These are phyloP conservation scores for Oryzaephilus surinamensis DNA, from an alignment of 1,140 invertebrate genomes.

Conservation along the genomic window DNA sequence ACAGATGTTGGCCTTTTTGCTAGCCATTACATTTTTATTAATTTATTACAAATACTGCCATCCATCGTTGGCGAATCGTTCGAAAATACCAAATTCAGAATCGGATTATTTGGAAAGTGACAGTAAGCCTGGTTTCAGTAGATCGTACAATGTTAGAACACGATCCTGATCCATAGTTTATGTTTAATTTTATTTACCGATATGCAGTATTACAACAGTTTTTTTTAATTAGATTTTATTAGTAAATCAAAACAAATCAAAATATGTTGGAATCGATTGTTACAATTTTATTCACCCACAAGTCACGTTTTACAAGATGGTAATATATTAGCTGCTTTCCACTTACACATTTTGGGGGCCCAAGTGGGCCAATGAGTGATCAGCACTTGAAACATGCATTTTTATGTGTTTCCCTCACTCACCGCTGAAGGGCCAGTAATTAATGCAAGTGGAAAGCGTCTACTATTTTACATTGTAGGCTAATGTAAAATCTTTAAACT, in stretches of 20 bases:
- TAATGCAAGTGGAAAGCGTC: no score
- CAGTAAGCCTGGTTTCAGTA: constrained; percentile 30
- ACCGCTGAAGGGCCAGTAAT: no score
- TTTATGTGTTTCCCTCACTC: no score
- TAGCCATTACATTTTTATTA: constrained; percentile 39
- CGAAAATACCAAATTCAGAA: constrained; percentile 23
- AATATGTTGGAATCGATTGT: no score
- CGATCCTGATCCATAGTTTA: constrained; percentile 29
- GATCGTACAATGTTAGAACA: constrained; percentile 27
- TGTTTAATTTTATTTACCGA: constrained; percentile 15
- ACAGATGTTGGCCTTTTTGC: constrained; percentile 35
- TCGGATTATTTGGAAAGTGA: constrained; percentile 22
- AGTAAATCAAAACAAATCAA: no score
- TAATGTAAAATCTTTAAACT: constrained; percentile 5
- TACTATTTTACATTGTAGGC: no score
- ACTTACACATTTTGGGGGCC: constrained; percentile 6
- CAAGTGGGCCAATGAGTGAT: no score
- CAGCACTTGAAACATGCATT: no score
- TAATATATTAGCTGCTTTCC: constrained; percentile 3
- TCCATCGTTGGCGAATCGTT: constrained; percentile 29
- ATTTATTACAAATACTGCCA: constrained; percentile 42
- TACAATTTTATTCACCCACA: no score
- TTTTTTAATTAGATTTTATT: not conserved
- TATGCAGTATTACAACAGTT: constrained; percentile 1
- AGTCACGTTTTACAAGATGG: not conserved